These are phyloP conservation scores for Drosophila pseudotakahashii DNA, from an alignment of 2,888 invertebrate species.

Conservation along the genomic window DNA sequence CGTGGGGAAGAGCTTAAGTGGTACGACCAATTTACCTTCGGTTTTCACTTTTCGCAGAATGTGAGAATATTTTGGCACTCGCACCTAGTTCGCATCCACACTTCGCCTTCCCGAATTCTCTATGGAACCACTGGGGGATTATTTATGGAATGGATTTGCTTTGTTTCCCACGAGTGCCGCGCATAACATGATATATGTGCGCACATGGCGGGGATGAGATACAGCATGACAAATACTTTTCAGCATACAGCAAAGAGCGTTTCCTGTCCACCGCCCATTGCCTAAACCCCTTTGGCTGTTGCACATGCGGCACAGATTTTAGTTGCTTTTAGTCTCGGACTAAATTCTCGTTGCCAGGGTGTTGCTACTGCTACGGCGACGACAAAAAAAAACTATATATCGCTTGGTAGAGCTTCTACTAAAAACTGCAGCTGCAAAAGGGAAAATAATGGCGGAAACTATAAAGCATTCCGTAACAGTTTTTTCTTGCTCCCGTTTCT, in stretches of 20 bases:
- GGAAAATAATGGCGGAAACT: constrained; percentile 59
- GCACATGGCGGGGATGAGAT: constrained; percentile 41
- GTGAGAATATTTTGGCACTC: constrained; percentile 36
- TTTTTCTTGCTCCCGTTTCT: constrained; percentile 58
- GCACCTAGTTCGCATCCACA: not conserved
- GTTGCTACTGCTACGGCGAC: constrained; percentile 7
- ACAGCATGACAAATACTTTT: constrained; percentile 46
- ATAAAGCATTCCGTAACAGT: constrained; percentile 70
- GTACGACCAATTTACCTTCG: constrained; percentile 6
- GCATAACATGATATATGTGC: constrained; percentile 33
- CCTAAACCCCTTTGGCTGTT: constrained; percentile 29
- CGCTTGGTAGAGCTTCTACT: constrained; percentile 33
- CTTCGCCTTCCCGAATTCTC: not conserved
- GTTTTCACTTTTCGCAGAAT: not conserved
- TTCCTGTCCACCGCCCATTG: constrained; percentile 32
- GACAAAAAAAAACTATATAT: constrained; percentile 1
- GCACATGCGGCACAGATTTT: constrained; percentile 50
- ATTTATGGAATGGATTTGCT: constrained; percentile 48
- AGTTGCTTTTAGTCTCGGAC: constrained; percentile 41
- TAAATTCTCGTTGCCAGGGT: constrained; percentile 41
- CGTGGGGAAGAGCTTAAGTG: constrained; percentile 10
- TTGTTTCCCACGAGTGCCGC: constrained; percentile 40
- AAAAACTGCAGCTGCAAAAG: constrained; percentile 53
- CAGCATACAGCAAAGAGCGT: constrained; percentile 40
- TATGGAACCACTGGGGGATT: constrained; percentile 22